Percentiles rank a stretch among this genome's conserved stretches.
Conservation (phyloP, 1,140 invertebrate species). For the Cepaea nemoralis region DNA sequence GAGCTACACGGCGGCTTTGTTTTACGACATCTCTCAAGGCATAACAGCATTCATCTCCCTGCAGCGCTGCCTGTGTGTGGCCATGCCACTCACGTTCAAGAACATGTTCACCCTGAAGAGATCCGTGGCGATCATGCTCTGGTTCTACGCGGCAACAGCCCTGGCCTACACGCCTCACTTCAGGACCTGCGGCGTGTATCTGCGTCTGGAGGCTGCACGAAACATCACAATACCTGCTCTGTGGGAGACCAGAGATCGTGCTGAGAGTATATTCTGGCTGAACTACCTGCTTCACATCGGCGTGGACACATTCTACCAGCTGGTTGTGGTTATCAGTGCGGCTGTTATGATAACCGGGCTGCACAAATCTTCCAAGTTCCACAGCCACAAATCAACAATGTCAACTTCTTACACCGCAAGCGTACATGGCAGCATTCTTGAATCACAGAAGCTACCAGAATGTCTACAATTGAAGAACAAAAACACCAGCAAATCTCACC, state of each 20-base stretch:
- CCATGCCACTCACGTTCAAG: neutral
- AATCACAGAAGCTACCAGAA: neutral
- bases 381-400: neutral
- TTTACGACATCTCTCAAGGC: constrained; percentile 6
- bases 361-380: neutral
- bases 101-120: neutral
- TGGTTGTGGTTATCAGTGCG: neutral
- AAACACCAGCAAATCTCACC: neutral
- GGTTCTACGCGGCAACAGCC: neutral
- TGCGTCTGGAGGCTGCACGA: neutral
- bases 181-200: neutral
- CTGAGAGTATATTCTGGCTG: neutral
- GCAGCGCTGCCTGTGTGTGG: constrained; percentile 7
- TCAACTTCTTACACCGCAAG: no score
- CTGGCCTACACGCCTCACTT: neutral
- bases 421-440: no score
- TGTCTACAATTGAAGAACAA: neutral
- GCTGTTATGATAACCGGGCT: neutral
- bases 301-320: neutral
- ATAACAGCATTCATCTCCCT: neutral
- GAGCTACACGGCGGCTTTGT: neutral
- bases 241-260: neutral
- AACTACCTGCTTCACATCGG: neutral
- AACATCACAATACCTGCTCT: neutral
- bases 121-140: neutral